Evolutionary conservation across 2,888 invertebrate species (phyloP).

Genomic region (Branchipolynoe longqiensis): DNA sequence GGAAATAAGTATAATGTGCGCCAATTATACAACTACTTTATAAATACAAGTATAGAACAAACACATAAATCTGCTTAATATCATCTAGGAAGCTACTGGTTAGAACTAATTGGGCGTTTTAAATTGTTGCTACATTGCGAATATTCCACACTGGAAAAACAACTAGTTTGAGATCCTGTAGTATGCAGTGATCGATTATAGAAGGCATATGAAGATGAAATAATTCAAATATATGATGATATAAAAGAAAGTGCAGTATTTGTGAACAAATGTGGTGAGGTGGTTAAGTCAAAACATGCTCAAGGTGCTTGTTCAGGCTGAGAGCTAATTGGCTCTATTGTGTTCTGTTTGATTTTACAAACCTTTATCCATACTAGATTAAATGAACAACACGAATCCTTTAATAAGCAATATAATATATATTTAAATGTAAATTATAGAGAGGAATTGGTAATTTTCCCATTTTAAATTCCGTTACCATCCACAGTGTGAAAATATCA

Average conservation of each 20-base stretch:
- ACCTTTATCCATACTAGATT: conserved; percentile 24
- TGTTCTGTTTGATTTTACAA: no score
- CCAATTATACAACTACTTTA: no score
- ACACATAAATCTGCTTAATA: no score
- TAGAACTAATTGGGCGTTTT: neutral
- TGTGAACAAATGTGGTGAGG: conserved; percentile 18
- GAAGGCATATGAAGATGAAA: neutral
- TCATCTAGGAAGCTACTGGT: neutral
- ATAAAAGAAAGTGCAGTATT: neutral
- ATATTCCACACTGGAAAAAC: conserved; percentile 41
- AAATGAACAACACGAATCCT: neutral
- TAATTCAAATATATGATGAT: neutral
- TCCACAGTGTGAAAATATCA: no score
- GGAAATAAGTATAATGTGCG: no score
- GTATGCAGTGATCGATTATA: neutral
- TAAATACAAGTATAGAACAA: no score
- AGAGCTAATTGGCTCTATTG: no score
- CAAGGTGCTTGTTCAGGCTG: no score
- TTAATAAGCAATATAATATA: no score
- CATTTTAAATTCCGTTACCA: no score
- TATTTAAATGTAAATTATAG: neutral
- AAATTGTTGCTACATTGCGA: conserved; percentile 21
- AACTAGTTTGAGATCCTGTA: neutral
- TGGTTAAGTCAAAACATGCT: neutral
- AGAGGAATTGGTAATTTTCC: no score